phyloP scores from a whole-genome alignment of 2,797 vertebrate species.

The Agapornis canus region DNA sequence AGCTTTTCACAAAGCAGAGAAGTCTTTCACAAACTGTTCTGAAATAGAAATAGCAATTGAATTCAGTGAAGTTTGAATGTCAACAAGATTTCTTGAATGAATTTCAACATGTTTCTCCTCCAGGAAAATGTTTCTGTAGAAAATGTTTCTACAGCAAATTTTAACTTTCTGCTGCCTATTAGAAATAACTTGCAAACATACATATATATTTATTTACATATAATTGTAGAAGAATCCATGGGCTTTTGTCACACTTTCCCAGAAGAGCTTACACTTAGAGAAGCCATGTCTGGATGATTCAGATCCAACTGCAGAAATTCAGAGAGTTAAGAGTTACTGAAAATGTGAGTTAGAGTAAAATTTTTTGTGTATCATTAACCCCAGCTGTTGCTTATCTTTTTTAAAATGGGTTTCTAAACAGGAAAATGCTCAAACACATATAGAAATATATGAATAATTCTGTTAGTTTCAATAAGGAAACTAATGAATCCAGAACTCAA shows the following conservation, averaged over 20 bases:
- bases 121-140: background rate
- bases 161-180: background rate
- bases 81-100: slow-evolving; percentile 23
- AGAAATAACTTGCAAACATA: background rate
- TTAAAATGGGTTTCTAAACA: background rate
- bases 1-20: background rate
- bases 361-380: background rate
- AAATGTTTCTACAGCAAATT: background rate
- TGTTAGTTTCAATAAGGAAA: background rate
- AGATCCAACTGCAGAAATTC: background rate
- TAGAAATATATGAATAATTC: background rate
- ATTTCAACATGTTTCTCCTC: background rate
- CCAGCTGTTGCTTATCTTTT: background rate
- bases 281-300: background rate
- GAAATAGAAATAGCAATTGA: background rate
- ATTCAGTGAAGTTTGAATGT: background rate
- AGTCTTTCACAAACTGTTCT: background rate
- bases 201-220: background rate
- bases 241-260: background rate
- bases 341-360: background rate
- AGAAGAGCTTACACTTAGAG: background rate
- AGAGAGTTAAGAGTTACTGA: background rate
- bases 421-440: background rate
- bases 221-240: background rate
- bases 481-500: background rate